phyloP scores from a whole-genome alignment of 2,888 invertebrate species.

The Drosophila mayaguana region DNA sequence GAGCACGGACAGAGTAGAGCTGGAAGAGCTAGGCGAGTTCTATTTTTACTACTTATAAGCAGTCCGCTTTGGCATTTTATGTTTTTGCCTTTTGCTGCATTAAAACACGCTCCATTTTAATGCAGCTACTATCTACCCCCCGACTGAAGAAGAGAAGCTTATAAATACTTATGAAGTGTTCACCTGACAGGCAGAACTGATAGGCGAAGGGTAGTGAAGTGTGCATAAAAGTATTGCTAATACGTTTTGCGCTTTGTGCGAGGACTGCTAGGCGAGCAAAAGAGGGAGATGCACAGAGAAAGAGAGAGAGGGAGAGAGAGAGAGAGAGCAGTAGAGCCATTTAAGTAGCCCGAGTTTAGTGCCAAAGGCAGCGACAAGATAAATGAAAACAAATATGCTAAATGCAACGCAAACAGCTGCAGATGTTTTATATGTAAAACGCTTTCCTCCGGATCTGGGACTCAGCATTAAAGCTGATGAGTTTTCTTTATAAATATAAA shows the following conservation, averaged over 20 bases:
- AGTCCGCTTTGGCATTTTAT: slow-evolving; percentile 61
- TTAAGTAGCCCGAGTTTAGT: slow-evolving; percentile 23
- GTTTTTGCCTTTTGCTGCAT: slow-evolving; percentile 65
- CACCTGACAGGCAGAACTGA: slow-evolving; percentile 31
- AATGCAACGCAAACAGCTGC: slow-evolving; percentile 5
- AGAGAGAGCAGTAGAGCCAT: background rate
- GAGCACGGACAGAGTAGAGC: too few relatives aligned
- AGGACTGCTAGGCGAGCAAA: slow-evolving; percentile 29
- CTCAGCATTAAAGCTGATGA: background rate
- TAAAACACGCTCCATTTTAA: slow-evolving; percentile 53
- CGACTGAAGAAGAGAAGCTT: slow-evolving; percentile 38
- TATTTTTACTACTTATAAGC: slow-evolving; percentile 63
- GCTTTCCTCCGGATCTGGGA: background rate
- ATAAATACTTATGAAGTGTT: slow-evolving; percentile 62
- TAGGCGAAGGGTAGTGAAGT: slow-evolving; percentile 2
- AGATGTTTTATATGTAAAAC: slow-evolving; percentile 1
- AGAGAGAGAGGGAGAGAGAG: background rate
- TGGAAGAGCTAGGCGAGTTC: slow-evolving; percentile 5
- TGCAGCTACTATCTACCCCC: slow-evolving; percentile 25
- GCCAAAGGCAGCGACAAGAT: slow-evolving; percentile 20
- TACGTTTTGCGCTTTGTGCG: slow-evolving; percentile 50
- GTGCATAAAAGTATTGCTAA: slow-evolving; percentile 58
- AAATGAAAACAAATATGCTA: slow-evolving; percentile 19
- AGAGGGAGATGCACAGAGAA: slow-evolving; percentile 11
- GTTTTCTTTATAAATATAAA: slow-evolving; percentile 5